Evolutionary conservation across 2,888 invertebrate species (phyloP).

Genomic region (Drosophila antonietae): DNA sequence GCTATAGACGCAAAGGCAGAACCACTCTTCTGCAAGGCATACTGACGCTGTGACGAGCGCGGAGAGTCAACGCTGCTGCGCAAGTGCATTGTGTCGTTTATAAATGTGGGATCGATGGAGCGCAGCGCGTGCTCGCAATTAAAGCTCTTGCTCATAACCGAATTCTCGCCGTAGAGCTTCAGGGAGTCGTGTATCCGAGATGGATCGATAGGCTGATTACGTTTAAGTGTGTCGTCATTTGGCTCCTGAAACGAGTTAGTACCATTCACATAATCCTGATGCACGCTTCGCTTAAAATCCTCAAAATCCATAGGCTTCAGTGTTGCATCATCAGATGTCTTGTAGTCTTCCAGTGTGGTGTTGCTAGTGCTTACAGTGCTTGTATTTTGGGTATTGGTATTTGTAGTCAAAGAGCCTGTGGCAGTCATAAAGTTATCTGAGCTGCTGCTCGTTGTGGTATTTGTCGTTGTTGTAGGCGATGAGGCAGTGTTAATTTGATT

Average conservation of each 20-base stretch:
- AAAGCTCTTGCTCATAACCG: slow-evolving; percentile 85
- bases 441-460: slow-evolving; percentile 66
- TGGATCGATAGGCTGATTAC: slow-evolving; percentile 85
- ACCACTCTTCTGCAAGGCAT: slow-evolving; percentile 83
- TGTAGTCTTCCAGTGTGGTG: slow-evolving; percentile 76
- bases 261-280: slow-evolving; percentile 84
- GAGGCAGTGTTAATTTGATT: slow-evolving; percentile 58
- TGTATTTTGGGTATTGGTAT: slow-evolving; percentile 72
- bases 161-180: slow-evolving; percentile 84
- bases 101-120: slow-evolving; percentile 82
- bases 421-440: slow-evolving; percentile 83
- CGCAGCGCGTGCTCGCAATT: slow-evolving; percentile 84
- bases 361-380: slow-evolving; percentile 70
- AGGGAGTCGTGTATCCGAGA: slow-evolving; percentile 85
- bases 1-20: slow-evolving; percentile 74
- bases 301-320: slow-evolving; percentile 85
- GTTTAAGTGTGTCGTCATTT: slow-evolving; percentile 84
- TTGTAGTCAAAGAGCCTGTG: slow-evolving; percentile 73
- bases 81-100: slow-evolving; percentile 82
- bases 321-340: slow-evolving; percentile 82
- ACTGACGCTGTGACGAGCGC: slow-evolving; percentile 75
- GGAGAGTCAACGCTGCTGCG: slow-evolving; percentile 70
- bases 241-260: slow-evolving; percentile 83
- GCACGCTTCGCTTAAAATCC: slow-evolving; percentile 84
- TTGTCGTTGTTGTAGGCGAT: slow-evolving; percentile 65